These are phyloP conservation scores for Noctuana brunneofusca DNA, from an alignment of 2,888 invertebrate genomes.

Conservation along the genomic window DNA sequence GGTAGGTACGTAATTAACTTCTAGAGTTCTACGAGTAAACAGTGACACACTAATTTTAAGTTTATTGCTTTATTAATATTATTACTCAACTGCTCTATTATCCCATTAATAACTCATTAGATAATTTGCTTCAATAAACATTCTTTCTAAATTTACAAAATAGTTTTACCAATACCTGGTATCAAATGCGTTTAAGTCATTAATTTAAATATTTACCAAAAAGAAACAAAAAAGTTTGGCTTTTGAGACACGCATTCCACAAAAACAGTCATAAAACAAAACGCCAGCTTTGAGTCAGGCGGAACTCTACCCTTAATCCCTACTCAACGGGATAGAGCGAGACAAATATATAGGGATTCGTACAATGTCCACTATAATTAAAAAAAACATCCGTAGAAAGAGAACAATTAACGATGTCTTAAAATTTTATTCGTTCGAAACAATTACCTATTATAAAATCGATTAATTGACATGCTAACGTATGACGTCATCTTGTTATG, in stretches of 20 bases:
- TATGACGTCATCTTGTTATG: too few relatives aligned
- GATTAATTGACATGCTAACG: too few relatives aligned
- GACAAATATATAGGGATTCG: slow-evolving; percentile 45
- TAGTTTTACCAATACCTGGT: background rate
- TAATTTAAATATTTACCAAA: background rate
- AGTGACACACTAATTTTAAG: background rate
- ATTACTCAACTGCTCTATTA: background rate
- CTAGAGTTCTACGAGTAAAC: too few relatives aligned
- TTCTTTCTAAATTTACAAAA: background rate
- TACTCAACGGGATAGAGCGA: slow-evolving; percentile 41
- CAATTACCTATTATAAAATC: too few relatives aligned
- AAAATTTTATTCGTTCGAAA: too few relatives aligned
- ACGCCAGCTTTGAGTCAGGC: slow-evolving; percentile 39
- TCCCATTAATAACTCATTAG: background rate
- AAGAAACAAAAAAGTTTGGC: background rate
- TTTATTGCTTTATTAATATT: background rate
- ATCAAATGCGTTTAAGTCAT: background rate
- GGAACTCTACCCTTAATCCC: slow-evolving; percentile 30
- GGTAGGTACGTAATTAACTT: too few relatives aligned
- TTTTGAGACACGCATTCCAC: slow-evolving; percentile 37
- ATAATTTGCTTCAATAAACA: background rate
- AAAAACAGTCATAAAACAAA: slow-evolving; percentile 41
- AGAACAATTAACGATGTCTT: too few relatives aligned
- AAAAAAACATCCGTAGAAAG: too few relatives aligned
- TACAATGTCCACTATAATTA: too few relatives aligned